Evolutionary conservation across 53 echinoderm and acorn worm genomes (phyloP), one percentile per base, ranked within the genome.

Genomic region (Actinopyga echinites): DNA sequence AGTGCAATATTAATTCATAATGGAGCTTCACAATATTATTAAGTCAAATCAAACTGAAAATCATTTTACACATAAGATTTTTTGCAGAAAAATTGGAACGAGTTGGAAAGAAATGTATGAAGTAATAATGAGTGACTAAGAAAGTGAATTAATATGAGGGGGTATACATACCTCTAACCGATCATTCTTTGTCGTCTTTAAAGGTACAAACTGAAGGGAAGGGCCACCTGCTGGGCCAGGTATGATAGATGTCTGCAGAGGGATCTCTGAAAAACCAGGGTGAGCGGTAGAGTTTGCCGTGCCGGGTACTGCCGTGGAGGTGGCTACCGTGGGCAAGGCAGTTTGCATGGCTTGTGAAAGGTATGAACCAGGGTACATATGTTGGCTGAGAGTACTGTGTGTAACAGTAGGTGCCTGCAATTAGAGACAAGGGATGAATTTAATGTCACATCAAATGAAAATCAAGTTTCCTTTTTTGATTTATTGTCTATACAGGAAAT

Each of bases 311-410:
- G 77, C 31, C 25, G 55, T 28, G 21, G 77, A 77, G 56, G 77
- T 55, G 29, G 77, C 55, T 53, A 77, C 77, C 26, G 77, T 77
- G 17, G 77, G 77, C 77, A 77, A 77, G 71, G 71, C 71, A 56
- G 77, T 77, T 77, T 77, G 77, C 77, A 77, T 31, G 56, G 77
- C 77, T 77, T 77, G 77, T 77, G 77, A 77, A 15, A 77, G 31
- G 32, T 77, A 77, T 28, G 77, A 77, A 32, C 55, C 77, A 4
- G 77, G 77, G 77, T 77, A 77, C 77, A 77, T 77, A 54, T 77
- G 77, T 77, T 56, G 77, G 49, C 56, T 77, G 54, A 77, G 45
- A 56, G 77, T 77, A 77, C 57, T 77, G 77, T 77, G 77, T 53
- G 77, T 10, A 52, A 55, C 56, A 55, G 15, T 77, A 8, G 77